Evolutionary conservation across 2,888 invertebrate species (phyloP).

Genomic region (Maniola hyperantus): DNA sequence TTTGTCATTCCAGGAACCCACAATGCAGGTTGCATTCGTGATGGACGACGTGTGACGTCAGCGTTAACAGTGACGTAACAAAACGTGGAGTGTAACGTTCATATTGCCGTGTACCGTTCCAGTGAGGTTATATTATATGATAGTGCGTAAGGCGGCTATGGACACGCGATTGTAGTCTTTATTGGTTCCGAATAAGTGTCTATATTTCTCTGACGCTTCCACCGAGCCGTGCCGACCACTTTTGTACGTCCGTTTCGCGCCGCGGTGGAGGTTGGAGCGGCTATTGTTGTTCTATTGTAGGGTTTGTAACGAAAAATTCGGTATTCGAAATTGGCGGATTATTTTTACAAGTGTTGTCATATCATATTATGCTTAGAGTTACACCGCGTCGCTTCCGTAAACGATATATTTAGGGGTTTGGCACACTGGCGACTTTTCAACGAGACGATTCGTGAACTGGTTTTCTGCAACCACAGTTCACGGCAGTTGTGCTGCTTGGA

Average conservation of each 20-base stretch:
- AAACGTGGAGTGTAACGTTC: slow-evolving; percentile 36
- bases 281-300: slow-evolving; percentile 63
- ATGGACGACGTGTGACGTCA: slow-evolving; percentile 78
- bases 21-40: slow-evolving; percentile 81
- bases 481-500: too few relatives aligned
- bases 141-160: slow-evolving; percentile 35
- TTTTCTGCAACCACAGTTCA: too few relatives aligned
- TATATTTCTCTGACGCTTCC: slow-evolving; percentile 43
- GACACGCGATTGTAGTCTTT: slow-evolving; percentile 40
- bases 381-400: slow-evolving; percentile 56
- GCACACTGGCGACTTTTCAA: slow-evolving; percentile 1
- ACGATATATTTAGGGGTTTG: slow-evolving; percentile 46
- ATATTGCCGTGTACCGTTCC: slow-evolving; percentile 39
- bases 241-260: slow-evolving; percentile 16
- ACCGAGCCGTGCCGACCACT: slow-evolving; percentile 1
- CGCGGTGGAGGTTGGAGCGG: slow-evolving; percentile 39
- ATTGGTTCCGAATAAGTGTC: slow-evolving; percentile 42
- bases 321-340: slow-evolving; percentile 37
- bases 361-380: slow-evolving; percentile 64
- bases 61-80: slow-evolving; percentile 49
- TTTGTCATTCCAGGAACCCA: slow-evolving; percentile 64
- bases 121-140: slow-evolving; percentile 44
- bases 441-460: too few relatives aligned
- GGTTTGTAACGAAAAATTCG: slow-evolving; percentile 47
- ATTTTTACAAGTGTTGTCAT: slow-evolving; percentile 64